Evolutionary conservation across 1,140 invertebrate genomes (phyloP).

Genomic region (Stegodyphus dumicola): DNA sequence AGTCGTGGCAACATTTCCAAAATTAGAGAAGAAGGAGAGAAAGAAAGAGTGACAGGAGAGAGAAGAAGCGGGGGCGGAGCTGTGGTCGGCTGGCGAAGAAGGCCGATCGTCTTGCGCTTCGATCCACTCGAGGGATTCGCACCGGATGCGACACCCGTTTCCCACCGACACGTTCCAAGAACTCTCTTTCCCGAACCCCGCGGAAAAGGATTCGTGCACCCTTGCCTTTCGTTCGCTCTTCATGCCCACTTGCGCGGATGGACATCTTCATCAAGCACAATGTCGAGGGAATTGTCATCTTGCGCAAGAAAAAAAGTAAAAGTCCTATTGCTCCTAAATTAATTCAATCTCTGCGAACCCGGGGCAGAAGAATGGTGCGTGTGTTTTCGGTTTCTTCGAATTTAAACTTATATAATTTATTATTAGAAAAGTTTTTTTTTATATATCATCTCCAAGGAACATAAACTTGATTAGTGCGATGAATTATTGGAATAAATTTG

Average conservation of each 20-base stretch:
- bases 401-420: too few relatives aligned
- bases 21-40: neutral
- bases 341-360: too few relatives aligned
- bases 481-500: too few relatives aligned
- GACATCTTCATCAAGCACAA: too few relatives aligned
- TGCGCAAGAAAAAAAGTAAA: too few relatives aligned
- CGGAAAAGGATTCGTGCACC: constrained; percentile 13
- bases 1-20: neutral
- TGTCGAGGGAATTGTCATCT: too few relatives aligned
- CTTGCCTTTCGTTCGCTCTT: neutral
- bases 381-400: too few relatives aligned
- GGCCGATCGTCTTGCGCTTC: constrained; percentile 6
- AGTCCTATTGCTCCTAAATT: too few relatives aligned
- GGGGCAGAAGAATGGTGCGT: too few relatives aligned
- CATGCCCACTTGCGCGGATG: neutral
- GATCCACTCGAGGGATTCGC: constrained; percentile 6
- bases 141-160: constrained; percentile 18
- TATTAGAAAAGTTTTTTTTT: too few relatives aligned
- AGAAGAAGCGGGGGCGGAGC: constrained; percentile 3
- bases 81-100: constrained; percentile 22
- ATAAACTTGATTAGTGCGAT: too few relatives aligned
- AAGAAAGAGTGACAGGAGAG: neutral
- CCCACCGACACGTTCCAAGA: neutral
- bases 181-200: neutral
- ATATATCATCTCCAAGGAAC: too few relatives aligned